phyloP scores from a whole-genome alignment of 2,113 vertebrate genomes.

The Saccopteryx leptura region DNA sequence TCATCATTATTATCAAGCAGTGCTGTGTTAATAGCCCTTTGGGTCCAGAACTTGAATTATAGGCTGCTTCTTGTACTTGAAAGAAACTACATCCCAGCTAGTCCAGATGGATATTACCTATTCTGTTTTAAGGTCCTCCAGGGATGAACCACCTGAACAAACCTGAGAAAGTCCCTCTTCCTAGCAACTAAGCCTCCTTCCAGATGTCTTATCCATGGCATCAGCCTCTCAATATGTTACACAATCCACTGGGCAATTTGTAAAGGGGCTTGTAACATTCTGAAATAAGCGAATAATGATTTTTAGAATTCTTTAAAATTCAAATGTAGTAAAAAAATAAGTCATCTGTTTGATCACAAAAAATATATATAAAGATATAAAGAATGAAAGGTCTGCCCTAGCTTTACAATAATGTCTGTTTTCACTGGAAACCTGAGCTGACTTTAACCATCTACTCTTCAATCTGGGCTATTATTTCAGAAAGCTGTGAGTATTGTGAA shows the following conservation, averaged over 20 bases:
- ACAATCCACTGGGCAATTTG: not conserved
- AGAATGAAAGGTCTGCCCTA: constrained; percentile 1
- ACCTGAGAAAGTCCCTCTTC: not conserved
- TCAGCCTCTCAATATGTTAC: not conserved
- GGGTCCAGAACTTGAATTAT: constrained; percentile 21
- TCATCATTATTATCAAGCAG: constrained; percentile 42
- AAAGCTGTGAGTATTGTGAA: not conserved
- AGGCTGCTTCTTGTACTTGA: not conserved
- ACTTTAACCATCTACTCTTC: constrained; percentile 47
- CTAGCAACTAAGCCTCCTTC: not conserved
- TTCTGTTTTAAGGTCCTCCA: constrained; percentile 4
- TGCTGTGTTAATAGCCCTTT: not conserved
- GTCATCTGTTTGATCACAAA: constrained; percentile 42
- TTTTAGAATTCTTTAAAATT: constrained; percentile 60
- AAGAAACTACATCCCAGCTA: not conserved
- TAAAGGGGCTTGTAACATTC: not conserved
- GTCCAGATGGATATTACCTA: not conserved
- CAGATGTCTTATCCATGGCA: not conserved
- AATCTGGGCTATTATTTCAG: not conserved
- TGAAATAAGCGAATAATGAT: not conserved
- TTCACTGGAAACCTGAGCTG: constrained; percentile 43
- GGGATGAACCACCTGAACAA: constrained; percentile 3
- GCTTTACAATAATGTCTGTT: constrained; percentile 50
- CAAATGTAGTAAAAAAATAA: constrained; percentile 33
- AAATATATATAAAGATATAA: constrained; percentile 28